These are phyloP conservation scores for Aphis gossypii DNA, from an alignment of 1,140 invertebrate genomes.

Conservation along the genomic window DNA sequence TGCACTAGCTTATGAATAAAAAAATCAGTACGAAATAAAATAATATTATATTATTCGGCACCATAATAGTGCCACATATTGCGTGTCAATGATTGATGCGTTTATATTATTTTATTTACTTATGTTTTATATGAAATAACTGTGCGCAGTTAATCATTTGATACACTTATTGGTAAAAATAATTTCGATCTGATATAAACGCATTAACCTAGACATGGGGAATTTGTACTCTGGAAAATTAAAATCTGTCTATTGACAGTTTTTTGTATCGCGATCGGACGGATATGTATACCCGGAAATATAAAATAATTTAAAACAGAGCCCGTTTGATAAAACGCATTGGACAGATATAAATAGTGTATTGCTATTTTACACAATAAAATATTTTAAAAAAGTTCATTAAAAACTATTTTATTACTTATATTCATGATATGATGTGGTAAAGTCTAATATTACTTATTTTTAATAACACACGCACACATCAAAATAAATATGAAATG, in stretches of 20 bases:
- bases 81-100: not conserved
- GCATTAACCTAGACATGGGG: not conserved
- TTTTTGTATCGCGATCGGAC: not conserved
- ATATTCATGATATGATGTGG: not conserved
- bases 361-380: not conserved
- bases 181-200: not conserved
- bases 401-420: not conserved
- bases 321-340: not conserved
- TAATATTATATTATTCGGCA: not conserved
- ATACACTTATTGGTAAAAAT: not conserved
- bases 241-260: not conserved
- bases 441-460: not conserved
- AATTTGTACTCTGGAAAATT: not conserved
- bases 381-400: not conserved
- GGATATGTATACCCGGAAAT: not conserved
- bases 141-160: not conserved
- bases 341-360: not conserved
- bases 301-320: not conserved
- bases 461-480: not conserved
- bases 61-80: not conserved
- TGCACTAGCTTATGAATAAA: not conserved
- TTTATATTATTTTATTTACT: not conserved
- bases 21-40: not conserved
- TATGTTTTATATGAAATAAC: not conserved
- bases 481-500: not conserved